Evolutionary conservation across 2,888 invertebrate genomes (phyloP), one percentile per base, ranked within the genome.

Genomic region (Ecliptopera silaceata): DNA sequence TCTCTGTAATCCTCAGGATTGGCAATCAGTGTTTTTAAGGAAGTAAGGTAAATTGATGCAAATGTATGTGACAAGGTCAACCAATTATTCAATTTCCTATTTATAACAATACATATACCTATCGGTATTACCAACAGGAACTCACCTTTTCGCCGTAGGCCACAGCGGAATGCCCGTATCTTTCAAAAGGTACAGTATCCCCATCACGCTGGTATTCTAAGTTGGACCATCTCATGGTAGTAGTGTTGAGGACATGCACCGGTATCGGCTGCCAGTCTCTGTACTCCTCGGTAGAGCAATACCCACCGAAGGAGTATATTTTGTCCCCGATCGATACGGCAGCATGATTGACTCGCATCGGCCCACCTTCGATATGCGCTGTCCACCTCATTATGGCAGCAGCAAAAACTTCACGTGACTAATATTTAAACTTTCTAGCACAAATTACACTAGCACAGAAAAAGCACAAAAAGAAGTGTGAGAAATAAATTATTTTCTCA

Each of bases 111-210:
- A 8, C 8, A 2, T 36, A 36, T 13, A 15, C 15, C 15, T 10
- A 6, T 13, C 12, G 12, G 32, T 12, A 12, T 32, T 32, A n/a
- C 1, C n/a, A n/a, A n/a, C n/a, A 45, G 15, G 26, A 17, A 11
- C 66, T 67, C 71, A 93, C 93, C 82, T 94, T 95, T 42, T 95
- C 93, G 34, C 93, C 93, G 79, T 96, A 95, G 0, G 94, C 94
- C 1, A 97, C 96, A 43, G 96, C 96, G n/a, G 98, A 96, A 79
- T 98, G 98, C 0, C 98, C 98, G 86, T 98, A 98, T 66, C 97
- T 93, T 84, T 97, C 96, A 77, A 95, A 96, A 0, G 97, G 97
- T 42, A 94, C 49, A 31, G 18, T 18, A 15, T 51, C 92, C 42
- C 70, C 80, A 66, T 66, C 90, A 84, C 77, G 92, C 82, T 74